These are phyloP conservation scores for Morpho achilles DNA, from an alignment of 2,888 invertebrate species.

Conservation along the genomic window DNA sequence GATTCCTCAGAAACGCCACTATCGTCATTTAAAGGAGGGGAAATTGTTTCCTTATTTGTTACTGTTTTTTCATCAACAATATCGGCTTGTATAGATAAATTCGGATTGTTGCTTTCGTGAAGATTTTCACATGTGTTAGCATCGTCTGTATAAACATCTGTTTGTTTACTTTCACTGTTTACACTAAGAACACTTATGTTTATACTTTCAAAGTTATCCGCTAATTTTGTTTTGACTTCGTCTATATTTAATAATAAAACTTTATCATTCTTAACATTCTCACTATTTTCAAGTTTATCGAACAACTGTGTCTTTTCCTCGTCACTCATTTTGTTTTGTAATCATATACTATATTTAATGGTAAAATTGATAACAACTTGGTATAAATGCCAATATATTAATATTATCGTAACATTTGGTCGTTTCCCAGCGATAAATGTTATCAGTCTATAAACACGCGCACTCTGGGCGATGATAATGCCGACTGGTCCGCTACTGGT, in stretches of 20 bases:
- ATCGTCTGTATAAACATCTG: slow-evolving; percentile 1
- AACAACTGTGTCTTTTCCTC: slow-evolving; percentile 41
- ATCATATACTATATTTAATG: not conserved
- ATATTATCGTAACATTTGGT: slow-evolving; percentile 31
- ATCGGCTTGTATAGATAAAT: slow-evolving; percentile 10
- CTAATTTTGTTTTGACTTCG: slow-evolving; percentile 12
- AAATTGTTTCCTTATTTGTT: not conserved
- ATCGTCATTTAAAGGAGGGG: slow-evolving; percentile 1
- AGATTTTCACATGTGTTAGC: not conserved
- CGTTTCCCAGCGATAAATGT: slow-evolving; percentile 41
- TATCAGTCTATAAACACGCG: slow-evolving; percentile 35
- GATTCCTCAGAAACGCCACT: slow-evolving; percentile 20
- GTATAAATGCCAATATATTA: slow-evolving; percentile 5
- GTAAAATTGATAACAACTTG: not conserved
- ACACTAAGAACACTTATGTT: slow-evolving; percentile 4
- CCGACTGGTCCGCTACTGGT: slow-evolving; percentile 43
- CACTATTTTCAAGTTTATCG: slow-evolving; percentile 11
- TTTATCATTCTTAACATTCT: slow-evolving; percentile 8
- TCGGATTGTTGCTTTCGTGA: not conserved
- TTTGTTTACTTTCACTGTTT: slow-evolving; percentile 9
- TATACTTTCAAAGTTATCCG: not conserved
- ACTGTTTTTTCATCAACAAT: slow-evolving; percentile 21
- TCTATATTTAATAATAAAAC: slow-evolving; percentile 9
- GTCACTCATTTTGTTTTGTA: slow-evolving; percentile 45
- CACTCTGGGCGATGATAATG: slow-evolving; percentile 34